A percentile compares a stretch with the other conserved stretches of the same genome.
phyloP scores from a whole-genome alignment of 2,888 invertebrate genomes.

The Cheilosia vernalis region DNA sequence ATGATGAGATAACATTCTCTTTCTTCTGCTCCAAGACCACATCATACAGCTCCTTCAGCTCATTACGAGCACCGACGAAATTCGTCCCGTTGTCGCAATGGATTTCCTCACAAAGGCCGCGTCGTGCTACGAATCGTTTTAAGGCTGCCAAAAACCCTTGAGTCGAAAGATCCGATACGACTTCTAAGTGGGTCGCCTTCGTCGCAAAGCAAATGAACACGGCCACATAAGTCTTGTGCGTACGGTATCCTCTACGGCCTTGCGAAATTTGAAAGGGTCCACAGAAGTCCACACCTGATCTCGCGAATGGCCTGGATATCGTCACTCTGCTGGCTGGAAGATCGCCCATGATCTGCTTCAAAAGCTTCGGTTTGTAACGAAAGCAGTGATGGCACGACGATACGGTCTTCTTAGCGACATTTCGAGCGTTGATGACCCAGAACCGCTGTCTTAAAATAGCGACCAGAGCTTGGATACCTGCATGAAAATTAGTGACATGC shows the following conservation, averaged over 20 bases:
- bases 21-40: no score
- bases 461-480: constrained; percentile 55
- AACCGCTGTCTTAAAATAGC: constrained; percentile 49
- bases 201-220: background rate
- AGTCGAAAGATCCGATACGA: background rate
- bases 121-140: no score
- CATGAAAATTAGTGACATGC: constrained; percentile 61
- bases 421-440: constrained; percentile 55
- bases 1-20: no score
- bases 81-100: no score
- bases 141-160: background rate
- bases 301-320: constrained; percentile 2
- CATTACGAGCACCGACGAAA: no score
- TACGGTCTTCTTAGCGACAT: constrained; percentile 15
- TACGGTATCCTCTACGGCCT: background rate
- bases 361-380: background rate
- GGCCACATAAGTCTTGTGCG: background rate
- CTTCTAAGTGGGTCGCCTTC: background rate
- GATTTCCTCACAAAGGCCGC: no score
- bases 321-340: constrained; percentile 1
- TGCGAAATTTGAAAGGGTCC: constrained; percentile 13
- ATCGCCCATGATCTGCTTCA: constrained; percentile 4
- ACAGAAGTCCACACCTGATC: constrained; percentile 10
- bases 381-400: constrained; percentile 5
- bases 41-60: no score